Evolutionary conservation across 2,888 invertebrate genomes (phyloP).

Genomic region (Perdita meconis): DNA sequence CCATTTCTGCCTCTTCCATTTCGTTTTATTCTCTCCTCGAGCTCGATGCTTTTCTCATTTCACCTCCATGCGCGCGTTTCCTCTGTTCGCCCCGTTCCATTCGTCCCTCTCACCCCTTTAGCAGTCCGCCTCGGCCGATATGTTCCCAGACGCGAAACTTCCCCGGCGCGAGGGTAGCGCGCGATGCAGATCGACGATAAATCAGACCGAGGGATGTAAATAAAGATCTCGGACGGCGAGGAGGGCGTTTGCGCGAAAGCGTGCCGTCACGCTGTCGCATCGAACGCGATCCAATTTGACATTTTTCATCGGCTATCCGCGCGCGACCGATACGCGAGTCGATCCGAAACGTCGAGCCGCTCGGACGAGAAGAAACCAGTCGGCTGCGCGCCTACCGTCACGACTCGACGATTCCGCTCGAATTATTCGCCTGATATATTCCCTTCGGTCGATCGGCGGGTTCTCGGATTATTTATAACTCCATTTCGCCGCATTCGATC

Average conservation of each 20-base stretch:
- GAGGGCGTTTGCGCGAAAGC: slow-evolving; percentile 21
- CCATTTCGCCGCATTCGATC: slow-evolving; percentile 22
- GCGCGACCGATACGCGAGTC: slow-evolving; percentile 33
- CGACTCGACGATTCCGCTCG: slow-evolving; percentile 24
- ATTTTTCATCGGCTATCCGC: slow-evolving; percentile 59
- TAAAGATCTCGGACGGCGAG: slow-evolving; percentile 54
- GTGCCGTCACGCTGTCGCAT: slow-evolving; percentile 9
- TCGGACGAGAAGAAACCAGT: neutral
- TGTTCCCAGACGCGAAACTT: slow-evolving; percentile 53
- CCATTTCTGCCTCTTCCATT: slow-evolving; percentile 17
- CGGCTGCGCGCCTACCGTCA: neutral
- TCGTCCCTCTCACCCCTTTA: neutral
- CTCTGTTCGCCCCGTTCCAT: slow-evolving; percentile 5
- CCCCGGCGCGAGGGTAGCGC: slow-evolving; percentile 28
- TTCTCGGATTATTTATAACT: slow-evolving; percentile 52
- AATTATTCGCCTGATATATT: slow-evolving; percentile 34
- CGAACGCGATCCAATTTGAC: slow-evolving; percentile 43
- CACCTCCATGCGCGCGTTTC: neutral
- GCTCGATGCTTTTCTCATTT: slow-evolving; percentile 16
- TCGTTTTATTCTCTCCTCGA: slow-evolving; percentile 15
- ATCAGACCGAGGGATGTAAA: slow-evolving; percentile 63
- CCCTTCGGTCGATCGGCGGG: neutral
- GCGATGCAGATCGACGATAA: slow-evolving; percentile 65
- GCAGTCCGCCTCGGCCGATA: slow-evolving; percentile 45
- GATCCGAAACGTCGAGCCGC: slow-evolving; percentile 9